These are phyloP conservation scores for Echinarachnius parma DNA, from an alignment of 53 echinoderm and acorn worm species.

Conservation along the genomic window DNA sequence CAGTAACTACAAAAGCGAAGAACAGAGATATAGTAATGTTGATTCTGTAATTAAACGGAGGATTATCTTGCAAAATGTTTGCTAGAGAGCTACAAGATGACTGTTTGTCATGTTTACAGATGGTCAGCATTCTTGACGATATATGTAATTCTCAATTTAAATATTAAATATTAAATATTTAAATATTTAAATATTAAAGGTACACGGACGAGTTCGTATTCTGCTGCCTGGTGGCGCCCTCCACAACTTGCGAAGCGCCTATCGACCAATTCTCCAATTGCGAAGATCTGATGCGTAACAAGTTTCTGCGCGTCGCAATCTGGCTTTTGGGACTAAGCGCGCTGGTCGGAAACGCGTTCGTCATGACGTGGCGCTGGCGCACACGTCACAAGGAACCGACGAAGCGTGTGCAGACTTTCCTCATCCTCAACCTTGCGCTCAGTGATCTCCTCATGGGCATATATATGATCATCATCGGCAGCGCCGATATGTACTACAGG, in stretches of 20 bases:
- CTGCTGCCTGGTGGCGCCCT: conserved; percentile 64
- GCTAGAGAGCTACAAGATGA: too few relatives aligned
- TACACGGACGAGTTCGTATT: conserved; percentile 79
- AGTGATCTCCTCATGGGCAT: conserved; percentile 90
- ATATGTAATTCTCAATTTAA: too few relatives aligned
- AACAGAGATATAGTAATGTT: too few relatives aligned
- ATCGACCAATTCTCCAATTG: conserved; percentile 88
- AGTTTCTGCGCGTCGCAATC: conserved; percentile 80
- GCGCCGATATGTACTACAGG: conserved; percentile 82
- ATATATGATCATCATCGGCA: conserved; percentile 92
- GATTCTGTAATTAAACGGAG: too few relatives aligned
- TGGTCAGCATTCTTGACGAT: too few relatives aligned
- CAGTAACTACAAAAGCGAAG: too few relatives aligned
- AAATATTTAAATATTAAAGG: too few relatives aligned
- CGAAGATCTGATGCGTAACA: conserved; percentile 81
- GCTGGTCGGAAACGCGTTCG: conserved; percentile 81
- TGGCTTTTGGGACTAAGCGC: conserved; percentile 91
- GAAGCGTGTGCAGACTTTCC: conserved; percentile 82
- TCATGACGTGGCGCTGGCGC: conserved; percentile 74
- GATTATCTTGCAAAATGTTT: too few relatives aligned
- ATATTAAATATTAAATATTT: too few relatives aligned
- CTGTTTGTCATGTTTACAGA: too few relatives aligned
- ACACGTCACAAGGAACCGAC: conserved; percentile 78
- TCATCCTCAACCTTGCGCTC: conserved; percentile 83
- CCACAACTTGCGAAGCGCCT: conserved; percentile 58